Base-by-base conservation (phyloP, 2,113 vertebrate genomes). In the Anarrhichthys ocellatus region DNA sequence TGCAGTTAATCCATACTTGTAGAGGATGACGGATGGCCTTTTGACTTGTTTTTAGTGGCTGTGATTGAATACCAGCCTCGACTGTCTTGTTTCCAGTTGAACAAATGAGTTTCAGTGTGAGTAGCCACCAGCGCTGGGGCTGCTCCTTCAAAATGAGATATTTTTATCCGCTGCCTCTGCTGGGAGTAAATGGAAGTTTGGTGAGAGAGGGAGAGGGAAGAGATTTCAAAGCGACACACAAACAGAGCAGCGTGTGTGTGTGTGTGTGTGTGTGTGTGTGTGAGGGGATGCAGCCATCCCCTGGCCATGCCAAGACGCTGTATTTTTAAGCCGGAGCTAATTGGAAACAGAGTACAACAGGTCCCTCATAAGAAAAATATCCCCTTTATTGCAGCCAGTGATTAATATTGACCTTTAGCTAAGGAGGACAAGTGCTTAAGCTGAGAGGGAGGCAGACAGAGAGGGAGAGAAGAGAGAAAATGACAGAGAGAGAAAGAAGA, bases 371-470 rank as follows among this genome's bases (percentile, higher is more conserved):
- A 87, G 77, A 85, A 83, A 89, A 91, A 89, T 79, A 90, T 88
- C 88, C 84, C 63, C 74, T 92, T 90, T 88, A 85, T 89, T 90
- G 79, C 77, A 88, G 81, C 83, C 29, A 52, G 76, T 91, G 90
- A 93, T 93, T 93, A 93, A 93, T 89, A 90, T 68, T 93, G 92
- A 93, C 91, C 91, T 93, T 92, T 93, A 80, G 52, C 74, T 80
- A 83, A 84, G 85, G 74, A 71, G 54, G 54, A 70, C 61, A 85
- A 83, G 84, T 89, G 86, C 63, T 91, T 86, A 84, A 86, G 80
- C 66, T 87, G 82, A 87, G 79, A 62, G 59, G 48, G 83, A 78
- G 74, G 9, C 8, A 48, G 44, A 61, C 40, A 29, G 64, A 56
- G 72, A 56, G 24, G 1, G 50, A 46, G 52, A 61, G 7, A 59